Percentiles rank a stretch among this genome's conserved stretches.
phyloP scores from a whole-genome alignment of 2,888 invertebrate species.

The Ennomos fuscantarius region DNA sequence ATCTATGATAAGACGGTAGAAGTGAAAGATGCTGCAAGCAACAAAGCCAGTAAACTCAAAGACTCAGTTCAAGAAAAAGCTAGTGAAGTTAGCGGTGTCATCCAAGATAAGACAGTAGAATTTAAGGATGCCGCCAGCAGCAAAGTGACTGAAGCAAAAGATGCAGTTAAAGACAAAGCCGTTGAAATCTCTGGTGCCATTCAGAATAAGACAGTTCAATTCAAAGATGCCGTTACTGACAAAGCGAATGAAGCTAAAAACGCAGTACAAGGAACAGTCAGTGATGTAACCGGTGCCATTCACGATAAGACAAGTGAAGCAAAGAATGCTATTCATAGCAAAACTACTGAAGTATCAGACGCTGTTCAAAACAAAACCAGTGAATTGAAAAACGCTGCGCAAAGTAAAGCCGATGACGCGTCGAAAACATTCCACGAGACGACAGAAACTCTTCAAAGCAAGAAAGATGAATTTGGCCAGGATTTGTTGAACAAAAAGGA shows the following conservation, averaged over 20 bases:
- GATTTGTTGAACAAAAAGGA: slow-evolving; percentile 60
- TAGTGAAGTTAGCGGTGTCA: slow-evolving; percentile 45
- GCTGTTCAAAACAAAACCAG: slow-evolving; percentile 39
- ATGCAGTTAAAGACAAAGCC: slow-evolving; percentile 42
- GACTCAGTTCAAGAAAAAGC: slow-evolving; percentile 50
- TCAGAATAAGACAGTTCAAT: slow-evolving; percentile 41
- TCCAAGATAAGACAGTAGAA: slow-evolving; percentile 51
- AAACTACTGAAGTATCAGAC: slow-evolving; percentile 44
- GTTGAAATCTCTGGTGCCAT: slow-evolving; percentile 44
- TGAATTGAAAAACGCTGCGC: slow-evolving; percentile 44
- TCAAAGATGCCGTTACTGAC: slow-evolving; percentile 34
- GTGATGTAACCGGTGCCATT: slow-evolving; percentile 44
- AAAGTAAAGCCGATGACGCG: slow-evolving; percentile 45
- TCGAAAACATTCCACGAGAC: slow-evolving; percentile 50
- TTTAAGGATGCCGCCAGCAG: slow-evolving; percentile 36
- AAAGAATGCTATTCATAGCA: slow-evolving; percentile 39
- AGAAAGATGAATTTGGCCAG: slow-evolving; percentile 55
- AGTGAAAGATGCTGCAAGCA: slow-evolving; percentile 36
- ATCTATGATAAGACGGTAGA: slow-evolving; percentile 51
- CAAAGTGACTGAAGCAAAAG: slow-evolving; percentile 41
- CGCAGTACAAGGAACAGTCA: slow-evolving; percentile 36
- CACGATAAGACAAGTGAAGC: slow-evolving; percentile 40
- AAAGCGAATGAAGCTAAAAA: slow-evolving; percentile 36
- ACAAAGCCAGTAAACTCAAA: slow-evolving; percentile 34
- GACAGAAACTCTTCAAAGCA: slow-evolving; percentile 53